phyloP scores from a whole-genome alignment of 2,113 vertebrate species.

The Heteronetta atricapilla region DNA sequence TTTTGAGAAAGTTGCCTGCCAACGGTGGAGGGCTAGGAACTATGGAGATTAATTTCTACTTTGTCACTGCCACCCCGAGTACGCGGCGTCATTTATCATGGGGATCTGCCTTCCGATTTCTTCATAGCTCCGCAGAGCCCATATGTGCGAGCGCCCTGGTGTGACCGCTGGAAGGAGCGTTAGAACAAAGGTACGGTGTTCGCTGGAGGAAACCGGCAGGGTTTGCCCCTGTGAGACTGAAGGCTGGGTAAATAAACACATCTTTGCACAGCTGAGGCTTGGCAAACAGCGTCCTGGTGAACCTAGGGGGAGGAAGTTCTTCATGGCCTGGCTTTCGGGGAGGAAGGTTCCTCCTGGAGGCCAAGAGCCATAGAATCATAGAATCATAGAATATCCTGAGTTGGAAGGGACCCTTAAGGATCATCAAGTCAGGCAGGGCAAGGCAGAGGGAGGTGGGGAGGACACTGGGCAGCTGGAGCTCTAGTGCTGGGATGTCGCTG shows the following conservation, averaged over 20 bases:
- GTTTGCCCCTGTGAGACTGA: not conserved
- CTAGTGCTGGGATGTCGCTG: not conserved
- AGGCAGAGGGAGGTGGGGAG: not conserved
- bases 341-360: not conserved
- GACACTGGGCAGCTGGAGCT: accelerated
- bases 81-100: not conserved
- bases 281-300: not conserved
- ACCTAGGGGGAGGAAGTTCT: slow-evolving; percentile 3
- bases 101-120: slow-evolving; percentile 44
- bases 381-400: too few relatives aligned
- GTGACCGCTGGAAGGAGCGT: not conserved
- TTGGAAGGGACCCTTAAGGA: too few relatives aligned
- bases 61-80: slow-evolving; percentile 42
- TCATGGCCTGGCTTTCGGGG: slow-evolving; percentile 1
- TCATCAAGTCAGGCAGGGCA: not conserved
- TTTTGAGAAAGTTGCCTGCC: not conserved
- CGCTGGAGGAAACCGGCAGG: not conserved
- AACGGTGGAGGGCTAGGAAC: not conserved
- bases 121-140: not conserved
- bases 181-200: not conserved
- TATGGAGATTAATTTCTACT: slow-evolving; percentile 52
- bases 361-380: too few relatives aligned
- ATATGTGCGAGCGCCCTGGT: not conserved
- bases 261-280: slow-evolving; percentile 25
- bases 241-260: slow-evolving; percentile 26